A percentile compares a stretch with the other conserved stretches of the same genome.
Conservation (phyloP, 2,888 invertebrate genomes). For the Rhingia rostrata region DNA sequence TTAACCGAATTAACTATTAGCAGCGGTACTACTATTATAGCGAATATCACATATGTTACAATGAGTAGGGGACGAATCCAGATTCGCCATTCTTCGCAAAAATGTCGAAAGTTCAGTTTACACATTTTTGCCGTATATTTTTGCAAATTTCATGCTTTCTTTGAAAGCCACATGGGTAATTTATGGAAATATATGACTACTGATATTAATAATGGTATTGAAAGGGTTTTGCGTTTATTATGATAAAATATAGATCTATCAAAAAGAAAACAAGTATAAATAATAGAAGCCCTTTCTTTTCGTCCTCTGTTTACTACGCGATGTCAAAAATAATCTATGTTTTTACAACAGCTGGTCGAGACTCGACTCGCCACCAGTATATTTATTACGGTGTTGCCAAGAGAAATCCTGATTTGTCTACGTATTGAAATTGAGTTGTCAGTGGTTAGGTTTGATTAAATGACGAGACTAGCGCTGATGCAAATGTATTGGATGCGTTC, state of each 20-base stretch:
- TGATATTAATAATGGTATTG: background rate
- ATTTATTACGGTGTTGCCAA: constrained; percentile 17
- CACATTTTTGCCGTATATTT: constrained; percentile 76
- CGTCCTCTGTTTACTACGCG: constrained; percentile 62
- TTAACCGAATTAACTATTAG: constrained; percentile 91
- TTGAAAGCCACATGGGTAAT: constrained; percentile 18
- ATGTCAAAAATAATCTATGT: constrained; percentile 48
- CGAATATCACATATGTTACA: constrained; percentile 90
- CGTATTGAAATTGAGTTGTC: background rate
- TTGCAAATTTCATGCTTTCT: constrained; percentile 59
- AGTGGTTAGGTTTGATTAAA: no score
- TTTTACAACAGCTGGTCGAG: constrained; percentile 67
- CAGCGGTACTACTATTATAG: constrained; percentile 92
- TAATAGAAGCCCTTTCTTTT: constrained; percentile 48
- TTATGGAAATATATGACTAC: background rate
- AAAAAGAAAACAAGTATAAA: background rate
- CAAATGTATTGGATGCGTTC: no score
- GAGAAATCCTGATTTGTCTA: background rate
- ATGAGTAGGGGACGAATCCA: constrained; percentile 95
- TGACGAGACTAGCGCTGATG: no score
- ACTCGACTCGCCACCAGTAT: constrained; percentile 18
- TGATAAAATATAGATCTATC: constrained; percentile 39
- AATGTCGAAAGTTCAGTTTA: constrained; percentile 79
- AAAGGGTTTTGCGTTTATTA: constrained; percentile 6
- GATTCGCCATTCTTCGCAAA: constrained; percentile 87